Conservation (phyloP, 2,888 invertebrate genomes). For the Cryptocephalus moraei region DNA sequence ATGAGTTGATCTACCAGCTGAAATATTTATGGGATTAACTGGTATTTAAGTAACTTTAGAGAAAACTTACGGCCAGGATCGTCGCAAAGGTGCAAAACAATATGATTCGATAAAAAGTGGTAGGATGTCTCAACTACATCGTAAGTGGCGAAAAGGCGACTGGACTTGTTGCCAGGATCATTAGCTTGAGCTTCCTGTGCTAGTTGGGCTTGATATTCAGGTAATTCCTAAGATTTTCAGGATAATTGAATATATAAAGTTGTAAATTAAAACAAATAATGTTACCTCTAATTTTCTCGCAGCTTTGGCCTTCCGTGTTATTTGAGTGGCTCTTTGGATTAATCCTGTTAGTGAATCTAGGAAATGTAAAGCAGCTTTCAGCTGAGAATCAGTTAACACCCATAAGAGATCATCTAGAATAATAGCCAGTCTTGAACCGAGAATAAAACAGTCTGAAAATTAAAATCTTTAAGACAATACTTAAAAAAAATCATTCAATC, state of each 20-base stretch:
- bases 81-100: constrained; percentile 94
- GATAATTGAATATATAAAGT: neutral
- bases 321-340: constrained; percentile 69
- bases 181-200: constrained; percentile 47
- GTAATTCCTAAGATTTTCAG: constrained; percentile 43
- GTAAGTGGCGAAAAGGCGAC: constrained; percentile 66
- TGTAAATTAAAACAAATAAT: neutral
- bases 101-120: constrained; percentile 85
- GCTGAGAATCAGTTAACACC: constrained; percentile 93
- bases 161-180: constrained; percentile 37
- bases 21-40: constrained; percentile 6
- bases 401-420: constrained; percentile 93
- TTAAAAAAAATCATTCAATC: neutral
- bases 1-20: constrained; percentile 75
- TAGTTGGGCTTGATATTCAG: constrained; percentile 64
- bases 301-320: constrained; percentile 73
- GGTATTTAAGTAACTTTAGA: neutral
- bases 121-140: constrained; percentile 98
- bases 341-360: constrained; percentile 75
- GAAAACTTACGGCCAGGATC: constrained; percentile 71
- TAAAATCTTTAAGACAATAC: neutral
- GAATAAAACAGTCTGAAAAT: constrained; percentile 76
- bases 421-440: constrained; percentile 83
- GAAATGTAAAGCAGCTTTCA: constrained; percentile 87
- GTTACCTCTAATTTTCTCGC: constrained; percentile 66